These are phyloP conservation scores for Tinea semifulvella DNA, from an alignment of 2,888 invertebrate genomes.

Conservation along the genomic window DNA sequence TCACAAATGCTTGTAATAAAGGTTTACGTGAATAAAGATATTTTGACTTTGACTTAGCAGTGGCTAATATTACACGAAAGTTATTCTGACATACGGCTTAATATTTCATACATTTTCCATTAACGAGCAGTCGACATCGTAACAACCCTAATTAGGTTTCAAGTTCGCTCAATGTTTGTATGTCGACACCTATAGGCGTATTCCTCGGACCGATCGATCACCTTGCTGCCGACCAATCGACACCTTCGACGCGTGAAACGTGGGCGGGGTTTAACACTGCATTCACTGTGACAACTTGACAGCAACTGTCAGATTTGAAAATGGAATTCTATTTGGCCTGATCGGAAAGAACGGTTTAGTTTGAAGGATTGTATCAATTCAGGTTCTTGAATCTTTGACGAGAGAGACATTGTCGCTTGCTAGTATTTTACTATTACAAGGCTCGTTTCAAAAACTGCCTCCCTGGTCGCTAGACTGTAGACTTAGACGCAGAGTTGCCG, in stretches of 20 bases:
- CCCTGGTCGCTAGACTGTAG: too few relatives aligned
- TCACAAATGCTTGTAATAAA: too few relatives aligned
- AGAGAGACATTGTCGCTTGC: too few relatives aligned
- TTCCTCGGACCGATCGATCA: conserved; percentile 10
- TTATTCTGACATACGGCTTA: too few relatives aligned
- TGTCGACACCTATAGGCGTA: conserved; percentile 8
- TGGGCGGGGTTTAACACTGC: conserved; percentile 51
- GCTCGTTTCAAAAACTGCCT: too few relatives aligned
- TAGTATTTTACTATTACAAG: too few relatives aligned
- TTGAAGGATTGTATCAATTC: neutral
- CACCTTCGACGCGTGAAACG: conserved; percentile 57
- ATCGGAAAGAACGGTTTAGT: neutral
- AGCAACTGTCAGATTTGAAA: neutral
- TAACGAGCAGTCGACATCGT: neutral
- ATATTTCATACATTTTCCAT: conserved; percentile 2
- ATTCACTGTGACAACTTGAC: conserved; percentile 3
- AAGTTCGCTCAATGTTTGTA: neutral
- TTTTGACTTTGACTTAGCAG: too few relatives aligned
- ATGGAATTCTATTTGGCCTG: neutral
- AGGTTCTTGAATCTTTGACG: too few relatives aligned
- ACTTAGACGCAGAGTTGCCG: too few relatives aligned
- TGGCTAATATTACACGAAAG: too few relatives aligned
- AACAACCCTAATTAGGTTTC: neutral
- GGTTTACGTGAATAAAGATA: too few relatives aligned
- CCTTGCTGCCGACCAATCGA: conserved; percentile 46